Conservation (phyloP, 2,113 vertebrate species). For the Microcebus griseorufus region DNA sequence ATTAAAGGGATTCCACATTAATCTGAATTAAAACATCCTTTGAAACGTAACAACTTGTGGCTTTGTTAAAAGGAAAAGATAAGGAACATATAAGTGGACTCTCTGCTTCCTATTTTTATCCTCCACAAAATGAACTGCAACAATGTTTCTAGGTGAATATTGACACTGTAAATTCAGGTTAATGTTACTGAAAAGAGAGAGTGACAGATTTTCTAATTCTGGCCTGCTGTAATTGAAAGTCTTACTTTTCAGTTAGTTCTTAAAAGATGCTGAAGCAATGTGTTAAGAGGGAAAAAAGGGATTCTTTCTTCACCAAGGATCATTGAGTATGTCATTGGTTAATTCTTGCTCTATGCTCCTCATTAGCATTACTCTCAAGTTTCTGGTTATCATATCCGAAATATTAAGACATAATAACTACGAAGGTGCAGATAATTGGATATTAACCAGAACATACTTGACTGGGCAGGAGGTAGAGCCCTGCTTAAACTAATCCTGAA, state of each 20-base stretch:
- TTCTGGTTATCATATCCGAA: conserved; percentile 93
- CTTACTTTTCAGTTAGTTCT: neutral
- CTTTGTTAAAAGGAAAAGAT: conserved; percentile 21
- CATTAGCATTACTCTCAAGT: conserved; percentile 93
- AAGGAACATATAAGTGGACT: neutral
- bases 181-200: neutral
- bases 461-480: conserved; percentile 95
- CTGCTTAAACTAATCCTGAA: conserved; percentile 96
- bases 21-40: conserved; percentile 22
- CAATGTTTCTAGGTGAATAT: neutral
- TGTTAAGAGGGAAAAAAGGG: conserved; percentile 64
- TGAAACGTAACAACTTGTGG: neutral
- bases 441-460: conserved; percentile 98
- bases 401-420: conserved; percentile 96
- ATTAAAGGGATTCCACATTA: neutral
- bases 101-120: neutral
- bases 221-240: neutral
- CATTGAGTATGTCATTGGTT: conserved; percentile 86
- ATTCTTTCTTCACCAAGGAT: conserved; percentile 81
- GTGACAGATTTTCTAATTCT: neutral
- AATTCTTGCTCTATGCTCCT: conserved; percentile 88
- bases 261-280: conserved; percentile 50
- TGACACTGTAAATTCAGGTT: neutral
- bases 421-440: conserved; percentile 96
- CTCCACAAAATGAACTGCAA: neutral